Percentiles rank a stretch among this genome's conserved stretches.
Evolutionary conservation across 1,140 invertebrate genomes (phyloP).

Genomic region (Chrysopa pallens): DNA sequence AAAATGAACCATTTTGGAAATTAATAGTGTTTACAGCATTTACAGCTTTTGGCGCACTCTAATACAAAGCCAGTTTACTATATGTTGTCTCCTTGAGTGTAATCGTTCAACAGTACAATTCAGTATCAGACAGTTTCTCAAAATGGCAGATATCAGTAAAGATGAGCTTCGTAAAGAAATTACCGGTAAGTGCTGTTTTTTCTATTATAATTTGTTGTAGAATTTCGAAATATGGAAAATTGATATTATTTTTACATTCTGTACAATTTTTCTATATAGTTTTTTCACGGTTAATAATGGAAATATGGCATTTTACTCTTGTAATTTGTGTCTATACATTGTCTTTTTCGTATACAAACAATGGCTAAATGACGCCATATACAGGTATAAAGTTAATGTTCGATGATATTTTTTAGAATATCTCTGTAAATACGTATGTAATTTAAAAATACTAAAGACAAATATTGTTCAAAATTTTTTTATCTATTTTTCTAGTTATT

Average conservation of each 20-base stretch:
- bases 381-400: constrained; percentile 8
- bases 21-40: neutral
- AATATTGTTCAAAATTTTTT: constrained; percentile 12
- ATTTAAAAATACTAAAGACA: constrained; percentile 12
- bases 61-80: neutral
- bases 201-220: constrained; percentile 10
- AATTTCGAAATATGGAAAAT: constrained; percentile 11
- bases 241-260: constrained; percentile 15
- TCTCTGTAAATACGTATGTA: constrained; percentile 13
- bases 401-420: constrained; percentile 12
- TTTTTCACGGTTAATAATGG: constrained; percentile 18
- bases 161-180: constrained; percentile 49
- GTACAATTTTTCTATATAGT: constrained; percentile 14
- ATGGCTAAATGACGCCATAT: constrained; percentile 22
- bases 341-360: constrained; percentile 16
- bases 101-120: neutral
- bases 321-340: constrained; percentile 11
- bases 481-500: constrained; percentile 17
- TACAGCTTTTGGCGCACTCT: neutral
- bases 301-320: constrained; percentile 31
- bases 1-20: neutral
- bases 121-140: constrained; percentile 5
- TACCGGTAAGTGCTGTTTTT: constrained; percentile 38
- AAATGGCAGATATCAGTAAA: constrained; percentile 47
- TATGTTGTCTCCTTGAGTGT: neutral